Percentiles rank a stretch among this genome's conserved stretches.
Evolutionary conservation across 2,888 invertebrate species (phyloP).

Genomic region (Chymomyza caudatula): DNA sequence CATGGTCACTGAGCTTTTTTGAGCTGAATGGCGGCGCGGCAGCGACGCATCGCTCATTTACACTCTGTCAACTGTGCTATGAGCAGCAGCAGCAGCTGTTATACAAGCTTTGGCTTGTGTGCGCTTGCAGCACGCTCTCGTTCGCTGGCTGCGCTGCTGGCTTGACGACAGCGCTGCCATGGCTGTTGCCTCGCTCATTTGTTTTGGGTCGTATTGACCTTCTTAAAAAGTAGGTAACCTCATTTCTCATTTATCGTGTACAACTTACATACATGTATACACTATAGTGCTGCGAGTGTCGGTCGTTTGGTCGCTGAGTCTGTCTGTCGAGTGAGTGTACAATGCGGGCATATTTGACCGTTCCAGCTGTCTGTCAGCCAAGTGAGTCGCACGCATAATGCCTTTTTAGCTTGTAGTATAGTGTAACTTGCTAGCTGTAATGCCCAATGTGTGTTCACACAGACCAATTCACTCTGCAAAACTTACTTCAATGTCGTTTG

Average conservation of each 20-base stretch:
- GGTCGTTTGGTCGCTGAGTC: not conserved
- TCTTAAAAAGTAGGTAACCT: constrained; percentile 77
- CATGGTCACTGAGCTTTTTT: constrained; percentile 71
- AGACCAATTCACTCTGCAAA: not conserved
- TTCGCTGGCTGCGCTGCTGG: constrained; percentile 26
- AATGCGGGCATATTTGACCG: not conserved
- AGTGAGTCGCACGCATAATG: constrained; percentile 34
- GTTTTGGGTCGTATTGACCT: constrained; percentile 75
- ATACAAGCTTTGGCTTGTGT: not conserved
- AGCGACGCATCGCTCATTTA: constrained; percentile 42
- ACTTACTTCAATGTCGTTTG: not conserved
- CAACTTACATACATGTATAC: constrained; percentile 59
- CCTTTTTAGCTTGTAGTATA: not conserved
- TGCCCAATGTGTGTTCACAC: not conserved
- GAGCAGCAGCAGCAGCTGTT: constrained; percentile 11
- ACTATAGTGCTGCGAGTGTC: not conserved
- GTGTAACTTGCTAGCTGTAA: not conserved
- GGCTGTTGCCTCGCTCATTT: constrained; percentile 68
- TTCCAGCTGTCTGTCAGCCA: constrained; percentile 45
- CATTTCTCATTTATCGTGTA: constrained; percentile 76
- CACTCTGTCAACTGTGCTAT: constrained; percentile 27
- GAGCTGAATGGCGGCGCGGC: constrained; percentile 25
- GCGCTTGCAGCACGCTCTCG: constrained; percentile 17
- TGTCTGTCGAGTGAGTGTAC: not conserved
- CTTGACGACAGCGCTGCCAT: constrained; percentile 35